Percentiles rank a stretch among this genome's conserved stretches.
Conservation (phyloP, 2,888 invertebrate species). For the Itoplectis maculator region DNA sequence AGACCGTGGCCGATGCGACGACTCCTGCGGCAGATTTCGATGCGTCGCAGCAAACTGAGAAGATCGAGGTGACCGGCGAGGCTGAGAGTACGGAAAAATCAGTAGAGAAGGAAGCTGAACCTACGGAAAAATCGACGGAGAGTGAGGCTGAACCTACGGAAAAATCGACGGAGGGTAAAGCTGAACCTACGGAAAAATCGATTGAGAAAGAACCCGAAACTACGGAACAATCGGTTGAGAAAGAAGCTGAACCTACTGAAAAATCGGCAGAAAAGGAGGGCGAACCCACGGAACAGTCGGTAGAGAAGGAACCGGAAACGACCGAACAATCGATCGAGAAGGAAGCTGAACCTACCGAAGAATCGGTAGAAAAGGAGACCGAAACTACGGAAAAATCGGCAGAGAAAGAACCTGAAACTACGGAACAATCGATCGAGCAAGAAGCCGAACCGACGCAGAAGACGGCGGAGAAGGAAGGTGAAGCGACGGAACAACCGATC, state of each 20-base stretch:
- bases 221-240: not conserved
- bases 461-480: constrained; percentile 60
- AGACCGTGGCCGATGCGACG: constrained; percentile 30
- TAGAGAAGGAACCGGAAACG: not conserved
- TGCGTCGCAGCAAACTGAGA: constrained; percentile 44
- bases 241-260: constrained; percentile 10
- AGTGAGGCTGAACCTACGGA: not conserved
- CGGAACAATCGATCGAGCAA: constrained; percentile 19
- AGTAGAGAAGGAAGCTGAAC: not conserved
- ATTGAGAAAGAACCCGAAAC: not conserved
- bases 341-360: constrained; percentile 19
- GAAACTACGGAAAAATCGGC: constrained; percentile 44
- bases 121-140: constrained; percentile 27
- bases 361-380: constrained; percentile 27
- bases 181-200: constrained; percentile 28
- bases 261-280: not conserved
- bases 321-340: not conserved
- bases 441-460: constrained; percentile 48
- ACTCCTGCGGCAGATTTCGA: constrained; percentile 36
- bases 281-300: constrained; percentile 19
- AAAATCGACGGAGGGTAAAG: not conserved
- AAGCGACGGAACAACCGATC: constrained; percentile 38
- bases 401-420: not conserved
- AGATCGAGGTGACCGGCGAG: constrained; percentile 52
- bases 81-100: constrained; percentile 45